phyloP scores from a whole-genome alignment of 1,140 invertebrate species.

The Philotrypesis tridentata region DNA sequence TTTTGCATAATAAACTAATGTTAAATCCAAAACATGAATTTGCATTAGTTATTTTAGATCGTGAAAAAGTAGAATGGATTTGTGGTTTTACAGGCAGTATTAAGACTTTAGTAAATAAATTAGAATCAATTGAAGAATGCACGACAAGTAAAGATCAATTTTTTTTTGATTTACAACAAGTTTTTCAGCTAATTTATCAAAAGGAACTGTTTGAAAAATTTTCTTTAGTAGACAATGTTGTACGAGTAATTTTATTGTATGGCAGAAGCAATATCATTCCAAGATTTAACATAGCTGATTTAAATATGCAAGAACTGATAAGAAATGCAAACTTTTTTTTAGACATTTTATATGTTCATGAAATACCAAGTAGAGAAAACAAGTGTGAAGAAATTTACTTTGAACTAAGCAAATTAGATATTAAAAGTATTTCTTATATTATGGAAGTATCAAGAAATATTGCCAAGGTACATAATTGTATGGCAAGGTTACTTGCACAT shows the following conservation, averaged over 20 bases:
- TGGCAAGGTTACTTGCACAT: constrained; percentile 31
- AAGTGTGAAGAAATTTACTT: constrained; percentile 29
- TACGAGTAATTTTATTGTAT: constrained; percentile 33
- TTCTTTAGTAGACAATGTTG: background rate
- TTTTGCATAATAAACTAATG: constrained; percentile 24
- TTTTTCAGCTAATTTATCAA: constrained; percentile 19
- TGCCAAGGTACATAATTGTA: constrained; percentile 7
- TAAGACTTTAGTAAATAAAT: constrained; percentile 19
- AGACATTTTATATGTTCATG: constrained; percentile 33
- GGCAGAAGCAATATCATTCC: constrained; percentile 14
- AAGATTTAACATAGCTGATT: background rate
- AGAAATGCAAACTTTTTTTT: constrained; percentile 15
- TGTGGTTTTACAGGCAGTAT: background rate
- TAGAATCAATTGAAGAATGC: constrained; percentile 7
- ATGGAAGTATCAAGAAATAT: constrained; percentile 31
- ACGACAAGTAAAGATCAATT: background rate
- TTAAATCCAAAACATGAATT: constrained; percentile 30
- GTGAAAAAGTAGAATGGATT: constrained; percentile 4
- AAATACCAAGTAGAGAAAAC: background rate
- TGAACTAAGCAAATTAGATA: constrained; percentile 13
- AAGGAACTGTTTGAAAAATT: background rate
- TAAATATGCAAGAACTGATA: constrained; percentile 6
- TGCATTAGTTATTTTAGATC: constrained; percentile 6
- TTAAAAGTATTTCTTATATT: constrained; percentile 30
- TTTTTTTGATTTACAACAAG: constrained; percentile 20